These are phyloP conservation scores for Yasuhikotakia modesta DNA, from an alignment of 2,797 vertebrate genomes.

Conservation along the genomic window DNA sequence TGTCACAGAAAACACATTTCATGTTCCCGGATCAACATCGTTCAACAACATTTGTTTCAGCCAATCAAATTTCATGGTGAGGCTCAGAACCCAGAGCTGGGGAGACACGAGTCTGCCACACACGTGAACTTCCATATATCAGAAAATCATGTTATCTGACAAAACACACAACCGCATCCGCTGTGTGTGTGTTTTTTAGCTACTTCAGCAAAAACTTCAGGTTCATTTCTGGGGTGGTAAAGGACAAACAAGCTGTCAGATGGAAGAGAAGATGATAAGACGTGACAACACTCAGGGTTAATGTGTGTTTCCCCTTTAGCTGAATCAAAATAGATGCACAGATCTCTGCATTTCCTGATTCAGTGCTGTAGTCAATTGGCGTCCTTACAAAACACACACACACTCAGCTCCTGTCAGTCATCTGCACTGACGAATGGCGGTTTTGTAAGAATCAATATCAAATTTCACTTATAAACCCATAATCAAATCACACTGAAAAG, in stretches of 20 bases:
- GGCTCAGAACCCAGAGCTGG: no score
- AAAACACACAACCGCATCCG: no score
- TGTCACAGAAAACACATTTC: not conserved
- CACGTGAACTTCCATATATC: not conserved
- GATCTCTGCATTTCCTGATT: not conserved
- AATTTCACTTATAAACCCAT: constrained; percentile 5
- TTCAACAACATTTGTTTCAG: not conserved
- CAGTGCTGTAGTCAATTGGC: not conserved
- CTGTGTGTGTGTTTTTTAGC: constrained; percentile 38
- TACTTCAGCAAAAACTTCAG: constrained; percentile 30
- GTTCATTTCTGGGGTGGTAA: constrained; percentile 31
- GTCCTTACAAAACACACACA: constrained; percentile 4
- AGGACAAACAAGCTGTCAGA: constrained; percentile 51
- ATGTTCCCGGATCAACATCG: not conserved
- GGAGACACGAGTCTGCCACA: not conserved
- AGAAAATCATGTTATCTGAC: not conserved
- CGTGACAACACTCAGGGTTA: constrained; percentile 42
- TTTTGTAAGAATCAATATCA: constrained; percentile 11
- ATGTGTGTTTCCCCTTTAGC: constrained; percentile 42
- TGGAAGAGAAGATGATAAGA: constrained; percentile 7
- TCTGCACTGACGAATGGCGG: constrained; percentile 4
- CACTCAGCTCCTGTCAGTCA: constrained; percentile 32
- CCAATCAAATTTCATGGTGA: not conserved
- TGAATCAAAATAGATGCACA: constrained; percentile 42
- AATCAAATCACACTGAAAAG: constrained; percentile 9